These are phyloP conservation scores for Poeciliopsis occidentalis DNA, from an alignment of 2,113 vertebrate species.

Conservation along the genomic window DNA sequence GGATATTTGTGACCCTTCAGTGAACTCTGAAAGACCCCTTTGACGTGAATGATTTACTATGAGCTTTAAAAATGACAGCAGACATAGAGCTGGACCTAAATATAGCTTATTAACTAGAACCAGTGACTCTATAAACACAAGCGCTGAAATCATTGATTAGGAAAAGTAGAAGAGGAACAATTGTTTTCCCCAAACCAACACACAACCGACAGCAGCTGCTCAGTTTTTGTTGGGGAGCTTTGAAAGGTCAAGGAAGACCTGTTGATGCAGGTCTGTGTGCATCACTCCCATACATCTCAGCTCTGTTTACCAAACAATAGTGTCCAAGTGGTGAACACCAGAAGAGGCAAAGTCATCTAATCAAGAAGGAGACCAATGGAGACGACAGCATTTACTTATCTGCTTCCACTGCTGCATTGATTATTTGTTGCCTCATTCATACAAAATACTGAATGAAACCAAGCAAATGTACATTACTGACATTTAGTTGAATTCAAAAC, in stretches of 20 bases:
- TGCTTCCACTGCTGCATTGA: background rate
- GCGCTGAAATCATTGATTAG: slow-evolving; percentile 44
- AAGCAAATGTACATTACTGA: no score
- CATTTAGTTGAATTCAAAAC: no score
- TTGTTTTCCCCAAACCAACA: slow-evolving; percentile 39
- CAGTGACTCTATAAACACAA: slow-evolving; percentile 25
- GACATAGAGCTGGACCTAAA: slow-evolving; percentile 37
- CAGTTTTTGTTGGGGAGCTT: slow-evolving; percentile 23
- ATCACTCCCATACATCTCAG: slow-evolving; percentile 10
- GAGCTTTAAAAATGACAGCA: slow-evolving; percentile 47
- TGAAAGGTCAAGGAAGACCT: slow-evolving; percentile 13
- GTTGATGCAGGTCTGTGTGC: background rate
- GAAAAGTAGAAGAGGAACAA: slow-evolving; percentile 47
- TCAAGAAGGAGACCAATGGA: background rate
- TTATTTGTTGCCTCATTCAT: background rate
- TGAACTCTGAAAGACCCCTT: background rate
- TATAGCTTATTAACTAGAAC: slow-evolving; percentile 53
- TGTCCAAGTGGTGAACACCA: slow-evolving; percentile 26
- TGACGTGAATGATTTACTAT: slow-evolving; percentile 40
- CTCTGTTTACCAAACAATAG: slow-evolving; percentile 52
- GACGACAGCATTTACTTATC: no score
- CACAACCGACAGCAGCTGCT: slow-evolving; percentile 23
- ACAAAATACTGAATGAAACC: background rate
- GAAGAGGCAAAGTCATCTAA: slow-evolving; percentile 8
- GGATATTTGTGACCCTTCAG: background rate